Evolutionary conservation across 2,113 vertebrate genomes (phyloP).

Genomic region (Eurypyga helias): DNA sequence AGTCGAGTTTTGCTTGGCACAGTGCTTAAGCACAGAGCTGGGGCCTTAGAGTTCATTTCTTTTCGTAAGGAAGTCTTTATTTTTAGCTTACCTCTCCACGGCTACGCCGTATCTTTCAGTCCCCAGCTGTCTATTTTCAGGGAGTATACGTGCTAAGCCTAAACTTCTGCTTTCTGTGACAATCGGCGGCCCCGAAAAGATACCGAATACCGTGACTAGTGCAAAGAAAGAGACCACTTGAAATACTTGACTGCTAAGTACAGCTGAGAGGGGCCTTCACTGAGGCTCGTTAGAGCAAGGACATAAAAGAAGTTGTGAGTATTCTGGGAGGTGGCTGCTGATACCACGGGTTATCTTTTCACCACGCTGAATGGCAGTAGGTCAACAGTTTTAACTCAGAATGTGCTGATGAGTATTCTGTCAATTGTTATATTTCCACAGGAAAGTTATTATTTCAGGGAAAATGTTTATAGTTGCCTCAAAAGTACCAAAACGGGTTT

Average conservation of each 20-base stretch:
- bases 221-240: conserved; percentile 18
- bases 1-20: background rate
- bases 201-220: background rate
- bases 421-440: background rate
- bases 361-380: background rate
- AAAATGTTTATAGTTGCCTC: background rate
- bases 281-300: background rate
- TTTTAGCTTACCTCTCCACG: conserved; percentile 28
- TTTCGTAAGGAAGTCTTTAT: conserved; percentile 2
- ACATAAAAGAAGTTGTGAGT: background rate
- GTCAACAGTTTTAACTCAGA: background rate
- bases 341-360: background rate
- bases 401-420: background rate
- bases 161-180: conserved; percentile 29
- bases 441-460: background rate
- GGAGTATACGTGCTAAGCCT: background rate
- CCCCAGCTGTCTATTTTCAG: background rate
- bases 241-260: conserved; percentile 21
- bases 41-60: background rate
- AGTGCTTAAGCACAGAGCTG: background rate
- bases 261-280: background rate
- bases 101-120: background rate
- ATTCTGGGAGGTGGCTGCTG: conserved; percentile 19
- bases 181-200: background rate
- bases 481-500: background rate